phyloP scores from a whole-genome alignment of 2,888 invertebrate genomes.

The Hydroisotoma schaefferi region DNA sequence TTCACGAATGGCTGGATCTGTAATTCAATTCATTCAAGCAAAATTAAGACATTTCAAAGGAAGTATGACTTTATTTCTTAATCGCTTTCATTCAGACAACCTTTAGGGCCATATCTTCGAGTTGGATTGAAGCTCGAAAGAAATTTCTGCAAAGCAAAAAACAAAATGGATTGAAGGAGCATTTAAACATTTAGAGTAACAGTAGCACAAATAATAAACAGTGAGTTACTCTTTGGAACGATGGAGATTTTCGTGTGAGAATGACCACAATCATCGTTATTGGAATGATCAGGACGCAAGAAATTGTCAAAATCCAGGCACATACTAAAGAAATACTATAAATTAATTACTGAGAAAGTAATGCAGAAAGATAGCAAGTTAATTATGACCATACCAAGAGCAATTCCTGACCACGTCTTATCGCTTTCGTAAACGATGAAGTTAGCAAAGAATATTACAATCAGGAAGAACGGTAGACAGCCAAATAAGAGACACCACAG shows the following conservation, averaged over 20 bases:
- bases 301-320: background rate
- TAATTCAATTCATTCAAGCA: background rate
- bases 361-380: background rate
- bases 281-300: background rate
- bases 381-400: background rate
- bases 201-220: too few species aligned
- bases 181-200: background rate
- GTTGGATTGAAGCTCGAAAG: constrained; percentile 7
- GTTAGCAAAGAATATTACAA: background rate
- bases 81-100: background rate
- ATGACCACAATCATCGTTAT: background rate
- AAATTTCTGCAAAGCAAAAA: background rate
- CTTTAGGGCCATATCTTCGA: constrained; percentile 11
- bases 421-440: background rate
- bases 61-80: background rate
- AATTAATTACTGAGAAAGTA: background rate
- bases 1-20: constrained; percentile 10
- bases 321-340: background rate
- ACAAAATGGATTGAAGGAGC: background rate
- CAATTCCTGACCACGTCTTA: background rate
- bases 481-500: constrained; percentile 1
- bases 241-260: constrained; percentile 5
- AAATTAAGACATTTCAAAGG: too few species aligned
- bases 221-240: background rate
- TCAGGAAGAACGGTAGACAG: background rate